A percentile compares a stretch with the other conserved stretches of the same genome.
Conservation (phyloP, 1,140 invertebrate genomes). For the Psix sp. region DNA sequence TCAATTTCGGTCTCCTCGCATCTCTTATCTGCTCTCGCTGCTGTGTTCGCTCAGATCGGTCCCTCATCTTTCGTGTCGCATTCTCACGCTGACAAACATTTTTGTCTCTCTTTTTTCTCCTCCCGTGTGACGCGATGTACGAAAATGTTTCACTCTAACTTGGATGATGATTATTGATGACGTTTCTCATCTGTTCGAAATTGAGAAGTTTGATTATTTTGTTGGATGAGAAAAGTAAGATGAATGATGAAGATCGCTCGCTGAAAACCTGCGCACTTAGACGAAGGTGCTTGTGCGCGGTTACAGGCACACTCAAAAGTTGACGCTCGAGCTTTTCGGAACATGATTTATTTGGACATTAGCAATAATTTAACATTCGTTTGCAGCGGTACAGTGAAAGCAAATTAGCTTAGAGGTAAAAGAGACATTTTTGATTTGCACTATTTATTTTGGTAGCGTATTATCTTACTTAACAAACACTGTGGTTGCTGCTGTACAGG, state of each 20-base stretch:
- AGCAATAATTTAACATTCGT: too few species aligned
- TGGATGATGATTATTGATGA: slow-evolving; percentile 55
- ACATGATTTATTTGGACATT: too few species aligned
- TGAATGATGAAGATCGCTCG: slow-evolving; percentile 29
- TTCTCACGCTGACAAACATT: slow-evolving; percentile 56
- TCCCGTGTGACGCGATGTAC: slow-evolving; percentile 10
- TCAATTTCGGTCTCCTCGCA: slow-evolving; percentile 51
- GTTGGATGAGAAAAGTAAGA: slow-evolving; percentile 40
- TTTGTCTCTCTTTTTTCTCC: slow-evolving; percentile 18
- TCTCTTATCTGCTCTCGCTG: slow-evolving; percentile 42
- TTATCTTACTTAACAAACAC: too few species aligned
- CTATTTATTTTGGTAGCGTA: too few species aligned
- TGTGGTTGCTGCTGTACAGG: too few species aligned
- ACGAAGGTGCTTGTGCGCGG: too few species aligned
- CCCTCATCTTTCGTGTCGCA: slow-evolving; percentile 45
- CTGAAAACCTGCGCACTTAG: too few species aligned
- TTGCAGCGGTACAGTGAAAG: too few species aligned
- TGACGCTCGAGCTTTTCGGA: too few species aligned
- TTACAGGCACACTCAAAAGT: too few species aligned
- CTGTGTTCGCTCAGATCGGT: slow-evolving; percentile 39
- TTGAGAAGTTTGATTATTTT: slow-evolving; percentile 19
- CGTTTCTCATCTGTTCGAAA: slow-evolving; percentile 43
- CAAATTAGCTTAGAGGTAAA: too few species aligned
- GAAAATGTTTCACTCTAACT: slow-evolving; percentile 28
- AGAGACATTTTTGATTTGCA: too few species aligned